Percentiles rank a stretch among this genome's conserved stretches.
Conservation (phyloP, 1,140 invertebrate genomes). For the Drosophila equinoxialis region DNA sequence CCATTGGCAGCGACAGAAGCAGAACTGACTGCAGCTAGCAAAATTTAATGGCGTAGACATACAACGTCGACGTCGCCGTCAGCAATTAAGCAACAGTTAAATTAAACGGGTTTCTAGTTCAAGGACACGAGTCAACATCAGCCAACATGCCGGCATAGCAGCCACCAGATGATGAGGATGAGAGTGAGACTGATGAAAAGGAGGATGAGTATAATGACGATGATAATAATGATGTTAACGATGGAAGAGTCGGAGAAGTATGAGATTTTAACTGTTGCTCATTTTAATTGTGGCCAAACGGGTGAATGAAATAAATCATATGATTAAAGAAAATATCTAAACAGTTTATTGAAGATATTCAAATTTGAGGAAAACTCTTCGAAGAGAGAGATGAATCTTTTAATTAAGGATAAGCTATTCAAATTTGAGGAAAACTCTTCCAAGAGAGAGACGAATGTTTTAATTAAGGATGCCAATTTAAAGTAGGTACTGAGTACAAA, state of each 20-base stretch:
- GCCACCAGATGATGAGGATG: conserved; percentile 19
- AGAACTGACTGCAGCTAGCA: conserved; percentile 18
- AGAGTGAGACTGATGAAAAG: conserved; percentile 29
- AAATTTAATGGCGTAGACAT: conserved; percentile 70
- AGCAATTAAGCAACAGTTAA: conserved; percentile 83
- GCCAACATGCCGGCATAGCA: conserved; percentile 47
- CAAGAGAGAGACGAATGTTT: too few species aligned
- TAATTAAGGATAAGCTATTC: too few species aligned
- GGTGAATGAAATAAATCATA: background rate
- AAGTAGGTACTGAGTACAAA: too few species aligned
- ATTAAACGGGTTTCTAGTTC: conserved; percentile 83
- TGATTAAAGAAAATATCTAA: too few species aligned
- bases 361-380: too few species aligned
- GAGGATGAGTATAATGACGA: conserved; percentile 16
- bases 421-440: too few species aligned
- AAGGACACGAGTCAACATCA: conserved; percentile 71
- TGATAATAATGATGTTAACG: conserved; percentile 10
- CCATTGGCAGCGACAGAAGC: conserved; percentile 6
- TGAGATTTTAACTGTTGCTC: conserved; percentile 29
- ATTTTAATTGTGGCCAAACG: conserved; percentile 45
- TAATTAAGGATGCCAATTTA: too few species aligned
- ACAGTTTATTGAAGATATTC: too few species aligned
- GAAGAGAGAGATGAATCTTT: too few species aligned
- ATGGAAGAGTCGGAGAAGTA: conserved; percentile 1
- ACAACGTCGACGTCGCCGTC: conserved; percentile 62